Base-by-base conservation (phyloP, 1,140 invertebrate species). In the Augochlora pura region DNA sequence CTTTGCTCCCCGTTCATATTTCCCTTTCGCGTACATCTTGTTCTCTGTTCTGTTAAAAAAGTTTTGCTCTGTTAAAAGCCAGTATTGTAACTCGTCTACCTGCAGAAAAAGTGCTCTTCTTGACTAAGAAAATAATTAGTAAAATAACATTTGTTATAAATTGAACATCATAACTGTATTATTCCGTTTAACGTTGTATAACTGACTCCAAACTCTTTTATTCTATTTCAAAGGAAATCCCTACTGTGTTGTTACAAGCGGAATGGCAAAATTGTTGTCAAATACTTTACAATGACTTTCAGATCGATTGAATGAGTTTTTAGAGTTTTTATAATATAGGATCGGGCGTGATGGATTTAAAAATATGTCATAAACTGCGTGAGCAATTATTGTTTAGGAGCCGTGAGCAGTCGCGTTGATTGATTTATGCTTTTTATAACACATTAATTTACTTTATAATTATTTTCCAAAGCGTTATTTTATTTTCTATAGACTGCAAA, bases 121-220 rank as follows among this genome's bases (percentile, higher is more conserved):
- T 16, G 8, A 76, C 16, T 18, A 46, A 14, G 39, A 14, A 62
- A 63, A 42, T 49, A 64, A 75, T 75, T 67, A 42, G 42, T 42
- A 46, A n/a, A 75, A 67, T 39, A 75, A 23, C 21, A 25, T 25
- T 27, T 39, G 14, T 67, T 67, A 42, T 64, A 54, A 67, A 42
- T 52, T 42, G 39, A 16, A 57, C 27, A 67, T 57, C 18, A 5
- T 21, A 23, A 18, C 12, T 27, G n/a, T 46, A 32, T 32, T 27
- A 14, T 46, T 16, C 9, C 21, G 14, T 65, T 64, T 7, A 67
- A 25, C n/a, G 32, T 42, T 42, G 57, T 23, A 25, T n/a, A n/a
- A n/a, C 21, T 42, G 57, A 38, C 10, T 39, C 9, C 5, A 27
- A 14, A 14, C 14, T 42, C 25, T 52, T 73, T 52, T 16, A 12